Conservation (phyloP, 2,888 invertebrate genomes). For the Hyles lineata region DNA sequence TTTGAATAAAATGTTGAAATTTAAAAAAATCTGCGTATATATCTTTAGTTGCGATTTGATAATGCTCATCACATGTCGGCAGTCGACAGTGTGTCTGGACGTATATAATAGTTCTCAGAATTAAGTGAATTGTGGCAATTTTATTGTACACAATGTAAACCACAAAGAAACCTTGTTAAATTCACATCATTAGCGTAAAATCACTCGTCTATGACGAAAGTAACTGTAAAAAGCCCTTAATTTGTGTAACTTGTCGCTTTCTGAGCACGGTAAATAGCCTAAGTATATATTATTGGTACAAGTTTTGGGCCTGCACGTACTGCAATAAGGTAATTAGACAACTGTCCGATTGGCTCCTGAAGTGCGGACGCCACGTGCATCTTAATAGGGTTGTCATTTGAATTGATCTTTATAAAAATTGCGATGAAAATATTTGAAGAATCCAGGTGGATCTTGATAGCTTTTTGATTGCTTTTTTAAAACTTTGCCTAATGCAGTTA, state of each 20-base stretch:
- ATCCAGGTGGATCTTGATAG: background rate
- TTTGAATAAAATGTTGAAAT: too few relatives aligned
- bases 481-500: too few relatives aligned
- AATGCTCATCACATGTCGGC: too few relatives aligned
- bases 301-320: constrained; percentile 15
- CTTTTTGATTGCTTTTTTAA: too few relatives aligned
- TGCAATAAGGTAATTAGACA: constrained; percentile 26
- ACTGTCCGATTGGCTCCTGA: background rate
- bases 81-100: too few relatives aligned
- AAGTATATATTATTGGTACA: background rate
- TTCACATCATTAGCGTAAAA: background rate
- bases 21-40: too few relatives aligned
- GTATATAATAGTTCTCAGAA: too few relatives aligned
- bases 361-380: constrained; percentile 26
- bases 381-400: constrained; percentile 21
- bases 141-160: too few relatives aligned
- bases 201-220: background rate
- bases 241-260: constrained; percentile 15
- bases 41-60: too few relatives aligned
- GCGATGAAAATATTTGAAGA: background rate
- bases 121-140: too few relatives aligned
- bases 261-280: background rate
- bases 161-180: too few relatives aligned
- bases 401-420: background rate
- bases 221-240: background rate